Base-by-base conservation (phyloP, 1,140 invertebrate genomes). In the Ips typographus region DNA sequence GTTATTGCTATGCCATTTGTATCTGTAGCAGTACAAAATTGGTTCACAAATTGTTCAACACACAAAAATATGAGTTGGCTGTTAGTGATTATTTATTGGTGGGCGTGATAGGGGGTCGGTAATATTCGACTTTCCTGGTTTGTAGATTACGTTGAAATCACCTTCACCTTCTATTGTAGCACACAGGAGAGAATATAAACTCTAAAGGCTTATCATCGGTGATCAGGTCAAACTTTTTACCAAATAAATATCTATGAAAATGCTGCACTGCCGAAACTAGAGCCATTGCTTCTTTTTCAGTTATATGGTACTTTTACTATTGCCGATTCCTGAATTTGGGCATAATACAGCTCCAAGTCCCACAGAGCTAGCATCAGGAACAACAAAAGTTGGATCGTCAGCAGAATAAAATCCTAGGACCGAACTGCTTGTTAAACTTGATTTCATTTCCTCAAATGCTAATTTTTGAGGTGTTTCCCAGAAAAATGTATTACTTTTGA, bases 181-280 rank as follows among this genome's bases (percentile, higher is more conserved):
- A 47, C 44, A 47, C 1, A 47, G 0, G 2, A n/a, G 49, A 22
- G 37, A 65, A 65, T 22, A 65, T 65, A 4, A 51, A 37, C 64
- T 66, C 52, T 6, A 66, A 42, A 39, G 42, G 64, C 2, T 66
- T 66, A 41, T 66, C 53, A 58, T 66, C n/a, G 7, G 47, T 65
- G 2, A 39, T 42, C 22, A 65, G n/a, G n/a, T 66, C 74, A 62
- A 79, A 79, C 42, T 77, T 44, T n/a, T 72, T 68, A 0, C 76
- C 75, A 38, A 72, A 70, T 44, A 73, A 56, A 38, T 74, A 74
- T 55, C 59, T 41, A 37, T 78, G 72, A 5, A 76, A 77, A 36
- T 47, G 52, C 36, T 55, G 1, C 8, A 55, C 52, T 5, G 52
- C 52, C 52, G 1, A 55, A 36, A 55, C 52, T 5, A 55, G 52